Evolutionary conservation across 2,113 vertebrate species (phyloP).

Genomic region (Felis catus): DNA sequence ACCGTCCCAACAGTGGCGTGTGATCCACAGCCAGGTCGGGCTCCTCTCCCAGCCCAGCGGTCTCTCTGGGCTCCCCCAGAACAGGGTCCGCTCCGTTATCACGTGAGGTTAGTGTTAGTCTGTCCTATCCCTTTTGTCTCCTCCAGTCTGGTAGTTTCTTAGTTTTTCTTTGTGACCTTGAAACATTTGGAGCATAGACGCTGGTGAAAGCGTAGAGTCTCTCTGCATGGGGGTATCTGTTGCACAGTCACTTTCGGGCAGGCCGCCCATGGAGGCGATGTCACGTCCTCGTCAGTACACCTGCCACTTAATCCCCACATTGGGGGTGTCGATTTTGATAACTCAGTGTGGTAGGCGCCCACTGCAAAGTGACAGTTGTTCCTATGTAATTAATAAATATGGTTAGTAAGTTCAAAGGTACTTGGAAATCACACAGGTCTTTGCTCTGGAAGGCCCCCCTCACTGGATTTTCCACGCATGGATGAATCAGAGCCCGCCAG

Average conservation of each 20-base stretch:
- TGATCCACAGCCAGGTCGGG: too few relatives aligned
- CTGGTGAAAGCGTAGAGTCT: not conserved
- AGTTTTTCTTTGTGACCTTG: not conserved
- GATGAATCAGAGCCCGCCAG: not conserved
- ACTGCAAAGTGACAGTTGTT: not conserved
- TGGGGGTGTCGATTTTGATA: not conserved
- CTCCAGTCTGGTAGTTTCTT: not conserved
- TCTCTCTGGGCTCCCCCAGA: not conserved
- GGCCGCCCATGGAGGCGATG: not conserved
- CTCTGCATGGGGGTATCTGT: not conserved
- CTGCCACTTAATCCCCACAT: not conserved
- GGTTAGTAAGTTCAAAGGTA: not conserved
- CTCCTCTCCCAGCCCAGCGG: not conserved
- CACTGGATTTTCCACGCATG: not conserved
- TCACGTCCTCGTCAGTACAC: not conserved
- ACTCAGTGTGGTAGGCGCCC: not conserved
- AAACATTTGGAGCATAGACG: not conserved
- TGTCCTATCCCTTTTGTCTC: not conserved
- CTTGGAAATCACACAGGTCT: not conserved
- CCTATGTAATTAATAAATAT: not conserved
- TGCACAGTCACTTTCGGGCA: not conserved
- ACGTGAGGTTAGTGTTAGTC: too few relatives aligned
- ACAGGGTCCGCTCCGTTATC: not conserved
- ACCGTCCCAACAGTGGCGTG: accelerated
- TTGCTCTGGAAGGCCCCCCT: accelerated